Conservation (phyloP, 2,888 invertebrate genomes). For the Drosophila helvetica region DNA sequence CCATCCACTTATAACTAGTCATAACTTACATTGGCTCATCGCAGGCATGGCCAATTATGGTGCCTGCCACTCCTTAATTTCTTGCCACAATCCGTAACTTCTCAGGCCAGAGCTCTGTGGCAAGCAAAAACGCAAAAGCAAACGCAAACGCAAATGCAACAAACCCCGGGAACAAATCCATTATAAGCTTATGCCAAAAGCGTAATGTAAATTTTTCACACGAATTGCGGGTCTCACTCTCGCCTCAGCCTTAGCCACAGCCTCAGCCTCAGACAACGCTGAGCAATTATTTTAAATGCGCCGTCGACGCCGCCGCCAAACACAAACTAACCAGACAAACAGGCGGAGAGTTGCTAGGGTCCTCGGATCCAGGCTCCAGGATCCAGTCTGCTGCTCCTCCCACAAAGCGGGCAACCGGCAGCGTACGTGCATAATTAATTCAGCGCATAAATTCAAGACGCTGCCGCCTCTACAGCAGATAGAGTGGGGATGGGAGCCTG, state of each 20-base stretch:
- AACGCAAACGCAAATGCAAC: conserved; percentile 47
- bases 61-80: conserved; percentile 15
- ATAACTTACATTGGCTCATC: conserved; percentile 68
- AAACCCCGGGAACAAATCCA: conserved; percentile 72
- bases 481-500: background rate
- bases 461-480: conserved; percentile 40
- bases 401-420: conserved; percentile 5
- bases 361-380: conserved; percentile 12
- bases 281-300: conserved; percentile 78
- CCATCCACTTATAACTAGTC: conserved; percentile 55
- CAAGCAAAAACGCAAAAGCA: too few species aligned
- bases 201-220: conserved; percentile 74
- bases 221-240: conserved; percentile 63
- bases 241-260: conserved; percentile 30
- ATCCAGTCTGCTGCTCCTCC: conserved; percentile 12
- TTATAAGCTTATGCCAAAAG: conserved; percentile 77
- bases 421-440: conserved; percentile 79
- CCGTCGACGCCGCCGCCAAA: conserved; percentile 59
- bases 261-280: conserved; percentile 47
- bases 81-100: conserved; percentile 38
- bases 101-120: conserved; percentile 23
- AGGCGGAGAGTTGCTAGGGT: conserved; percentile 1
- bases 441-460: conserved; percentile 78
- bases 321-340: conserved; percentile 65
- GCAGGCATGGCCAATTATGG: conserved; percentile 41